phyloP scores from a whole-genome alignment of 2,113 vertebrate species.

The Silurus glanis region DNA sequence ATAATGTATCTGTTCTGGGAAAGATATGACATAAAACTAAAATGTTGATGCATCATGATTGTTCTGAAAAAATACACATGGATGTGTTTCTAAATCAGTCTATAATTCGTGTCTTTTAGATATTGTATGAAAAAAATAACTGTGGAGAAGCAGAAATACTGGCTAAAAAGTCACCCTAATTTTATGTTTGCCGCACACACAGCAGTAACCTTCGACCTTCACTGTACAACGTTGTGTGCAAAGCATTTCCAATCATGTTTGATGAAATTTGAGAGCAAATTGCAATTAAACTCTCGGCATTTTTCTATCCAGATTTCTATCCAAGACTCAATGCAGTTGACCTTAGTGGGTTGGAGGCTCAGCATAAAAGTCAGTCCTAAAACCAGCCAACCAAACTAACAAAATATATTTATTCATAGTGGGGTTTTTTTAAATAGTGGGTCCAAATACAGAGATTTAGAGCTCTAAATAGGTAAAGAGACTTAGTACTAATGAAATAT shows the following conservation, averaged over 20 bases:
- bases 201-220: not conserved
- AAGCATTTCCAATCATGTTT: not conserved
- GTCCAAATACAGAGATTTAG: too few species aligned
- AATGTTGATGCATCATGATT: not conserved
- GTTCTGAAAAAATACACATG: slow-evolving; percentile 5
- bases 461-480: too few species aligned
- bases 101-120: not conserved
- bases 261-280: not conserved
- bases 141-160: not conserved
- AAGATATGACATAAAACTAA: not conserved
- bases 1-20: not conserved
- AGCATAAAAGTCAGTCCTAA: too few species aligned
- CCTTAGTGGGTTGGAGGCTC: not conserved
- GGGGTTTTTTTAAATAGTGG: too few species aligned
- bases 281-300: not conserved
- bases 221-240: not conserved
- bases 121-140: not conserved
- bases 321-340: not conserved
- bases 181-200: not conserved
- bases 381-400: too few species aligned
- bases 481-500: too few species aligned
- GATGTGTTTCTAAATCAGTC: not conserved
- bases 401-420: too few species aligned
- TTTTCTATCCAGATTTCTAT: not conserved
- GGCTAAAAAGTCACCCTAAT: not conserved